Conservation (phyloP, 2,888 invertebrate genomes). For the Stenichneumon culpator region DNA sequence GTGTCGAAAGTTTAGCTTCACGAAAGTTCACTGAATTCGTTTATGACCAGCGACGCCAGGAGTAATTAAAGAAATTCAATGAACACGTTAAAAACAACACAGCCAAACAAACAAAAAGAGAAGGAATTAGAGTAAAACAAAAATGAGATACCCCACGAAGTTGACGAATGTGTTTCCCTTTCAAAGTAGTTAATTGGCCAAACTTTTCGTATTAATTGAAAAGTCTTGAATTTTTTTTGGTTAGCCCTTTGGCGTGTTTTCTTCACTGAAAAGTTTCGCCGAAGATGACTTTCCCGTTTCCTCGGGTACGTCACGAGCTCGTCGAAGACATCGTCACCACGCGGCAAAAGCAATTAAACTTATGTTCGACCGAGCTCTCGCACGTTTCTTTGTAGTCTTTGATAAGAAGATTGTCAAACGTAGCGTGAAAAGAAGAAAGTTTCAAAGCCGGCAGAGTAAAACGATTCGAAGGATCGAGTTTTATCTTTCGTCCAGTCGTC, state of each 20-base stretch:
- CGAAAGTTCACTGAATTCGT: slow-evolving; percentile 46
- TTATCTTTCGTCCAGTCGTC: not conserved
- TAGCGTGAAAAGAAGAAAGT: slow-evolving; percentile 1
- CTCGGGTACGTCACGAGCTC: slow-evolving; percentile 15
- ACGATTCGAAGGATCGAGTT: not conserved
- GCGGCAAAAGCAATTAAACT: slow-evolving; percentile 2
- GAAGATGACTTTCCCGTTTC: not conserved
- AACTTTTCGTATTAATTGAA: not conserved
- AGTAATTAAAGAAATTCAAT: slow-evolving; percentile 1
- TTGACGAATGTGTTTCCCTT: slow-evolving; percentile 1
- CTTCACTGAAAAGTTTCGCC: not conserved
- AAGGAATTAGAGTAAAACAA: not conserved
- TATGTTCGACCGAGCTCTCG: not conserved
- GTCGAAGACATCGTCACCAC: not conserved
- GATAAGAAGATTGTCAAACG: not conserved
- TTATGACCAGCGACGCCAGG: not conserved
- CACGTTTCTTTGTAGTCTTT: not conserved
- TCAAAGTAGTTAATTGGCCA: not conserved
- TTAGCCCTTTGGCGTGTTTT: not conserved
- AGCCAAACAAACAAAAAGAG: not conserved
- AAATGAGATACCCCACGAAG: not conserved
- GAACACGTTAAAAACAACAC: not conserved
- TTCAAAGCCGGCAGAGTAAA: not conserved
- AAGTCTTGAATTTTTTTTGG: not conserved
- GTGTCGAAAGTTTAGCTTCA: slow-evolving; percentile 33